Conservation (phyloP, 2,888 invertebrate species). For the Buathra laborator region DNA sequence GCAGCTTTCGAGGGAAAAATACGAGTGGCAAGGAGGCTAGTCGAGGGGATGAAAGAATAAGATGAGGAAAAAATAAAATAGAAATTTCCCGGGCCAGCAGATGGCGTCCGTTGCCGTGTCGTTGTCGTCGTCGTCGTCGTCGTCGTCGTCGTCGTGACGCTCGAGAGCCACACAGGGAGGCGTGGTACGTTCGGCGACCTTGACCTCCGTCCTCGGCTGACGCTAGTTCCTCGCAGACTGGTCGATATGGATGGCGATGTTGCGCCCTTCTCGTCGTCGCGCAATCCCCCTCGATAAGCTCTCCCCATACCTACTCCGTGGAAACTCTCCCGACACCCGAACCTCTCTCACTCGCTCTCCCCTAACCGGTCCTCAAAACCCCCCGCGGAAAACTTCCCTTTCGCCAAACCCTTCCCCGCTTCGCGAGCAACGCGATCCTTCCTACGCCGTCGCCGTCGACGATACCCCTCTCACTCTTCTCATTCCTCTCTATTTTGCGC, state of each 20-base stretch:
- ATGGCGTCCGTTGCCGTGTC: slow-evolving; percentile 55
- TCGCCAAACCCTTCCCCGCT: slow-evolving; percentile 15
- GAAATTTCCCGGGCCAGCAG: slow-evolving; percentile 57
- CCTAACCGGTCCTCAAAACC: slow-evolving; percentile 42
- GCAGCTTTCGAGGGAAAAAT: slow-evolving; percentile 15
- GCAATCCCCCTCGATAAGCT: slow-evolving; percentile 71
- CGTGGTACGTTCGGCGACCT: slow-evolving; percentile 79
- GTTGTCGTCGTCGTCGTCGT: slow-evolving; percentile 17
- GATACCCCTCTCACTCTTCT: slow-evolving; percentile 45
- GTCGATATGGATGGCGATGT: slow-evolving; percentile 79
- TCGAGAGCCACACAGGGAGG: slow-evolving; percentile 62
- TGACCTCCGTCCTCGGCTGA: slow-evolving; percentile 83
- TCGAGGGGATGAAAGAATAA: background rate
- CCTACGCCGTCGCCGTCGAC: slow-evolving; percentile 67
- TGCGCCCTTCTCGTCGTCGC: slow-evolving; percentile 54
- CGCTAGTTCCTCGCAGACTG: slow-evolving; percentile 81
- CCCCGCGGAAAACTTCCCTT: background rate
- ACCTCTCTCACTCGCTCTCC: slow-evolving; percentile 8
- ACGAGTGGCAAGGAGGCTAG: slow-evolving; percentile 23
- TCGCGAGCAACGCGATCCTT: slow-evolving; percentile 46
- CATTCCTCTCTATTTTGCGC: slow-evolving; percentile 68
- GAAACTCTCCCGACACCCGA: slow-evolving; percentile 14
- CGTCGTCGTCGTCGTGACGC: slow-evolving; percentile 22
- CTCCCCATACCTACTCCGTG: slow-evolving; percentile 42
- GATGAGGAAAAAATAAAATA: background rate